A percentile compares a stretch with the other conserved stretches of the same genome.
Evolutionary conservation across 2,113 vertebrate species (phyloP).

Genomic region (Trichomycterus rosablanca): DNA sequence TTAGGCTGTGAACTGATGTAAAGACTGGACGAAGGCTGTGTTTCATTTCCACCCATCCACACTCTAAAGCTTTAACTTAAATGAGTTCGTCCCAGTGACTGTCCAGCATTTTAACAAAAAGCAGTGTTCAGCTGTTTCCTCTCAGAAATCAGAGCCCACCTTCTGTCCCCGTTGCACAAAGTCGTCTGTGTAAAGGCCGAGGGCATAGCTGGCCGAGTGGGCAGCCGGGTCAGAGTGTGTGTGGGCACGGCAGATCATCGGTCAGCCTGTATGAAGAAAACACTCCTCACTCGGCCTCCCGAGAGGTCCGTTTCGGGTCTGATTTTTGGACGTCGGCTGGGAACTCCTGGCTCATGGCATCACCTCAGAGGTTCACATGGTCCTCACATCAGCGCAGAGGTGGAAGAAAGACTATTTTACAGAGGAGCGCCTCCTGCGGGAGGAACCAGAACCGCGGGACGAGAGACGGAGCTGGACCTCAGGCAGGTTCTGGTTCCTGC

Average conservation of each 20-base stretch:
- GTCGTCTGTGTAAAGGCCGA: slow-evolving; percentile 24
- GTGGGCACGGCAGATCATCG: slow-evolving; percentile 26
- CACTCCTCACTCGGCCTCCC: slow-evolving; percentile 17
- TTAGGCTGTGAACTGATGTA: too few relatives aligned
- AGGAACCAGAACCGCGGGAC: neutral
- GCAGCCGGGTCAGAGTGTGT: slow-evolving; percentile 4
- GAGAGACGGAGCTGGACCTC: slow-evolving; percentile 4
- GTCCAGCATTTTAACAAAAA: neutral
- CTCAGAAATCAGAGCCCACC: slow-evolving; percentile 33
- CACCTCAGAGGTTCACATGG: slow-evolving; percentile 9
- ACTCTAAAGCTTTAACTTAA: too few relatives aligned
- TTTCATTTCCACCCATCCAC: too few relatives aligned
- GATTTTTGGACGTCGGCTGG: slow-evolving; percentile 4
- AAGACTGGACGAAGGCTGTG: too few relatives aligned
- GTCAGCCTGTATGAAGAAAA: slow-evolving; percentile 6
- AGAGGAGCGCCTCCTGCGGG: slow-evolving; percentile 11
- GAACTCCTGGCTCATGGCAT: slow-evolving; percentile 36
- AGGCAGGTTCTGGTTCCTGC: slow-evolving; percentile 31
- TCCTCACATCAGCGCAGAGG: slow-evolving; percentile 12
- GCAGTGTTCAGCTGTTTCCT: slow-evolving; percentile 18
- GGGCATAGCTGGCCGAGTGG: slow-evolving; percentile 30
- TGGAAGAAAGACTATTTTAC: slow-evolving; percentile 19
- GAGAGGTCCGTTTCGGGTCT: neutral
- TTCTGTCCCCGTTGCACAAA: slow-evolving; percentile 30
- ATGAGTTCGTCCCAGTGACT: too few relatives aligned